phyloP scores from a whole-genome alignment of 2,797 vertebrate species.

The Prunella strophiata region DNA sequence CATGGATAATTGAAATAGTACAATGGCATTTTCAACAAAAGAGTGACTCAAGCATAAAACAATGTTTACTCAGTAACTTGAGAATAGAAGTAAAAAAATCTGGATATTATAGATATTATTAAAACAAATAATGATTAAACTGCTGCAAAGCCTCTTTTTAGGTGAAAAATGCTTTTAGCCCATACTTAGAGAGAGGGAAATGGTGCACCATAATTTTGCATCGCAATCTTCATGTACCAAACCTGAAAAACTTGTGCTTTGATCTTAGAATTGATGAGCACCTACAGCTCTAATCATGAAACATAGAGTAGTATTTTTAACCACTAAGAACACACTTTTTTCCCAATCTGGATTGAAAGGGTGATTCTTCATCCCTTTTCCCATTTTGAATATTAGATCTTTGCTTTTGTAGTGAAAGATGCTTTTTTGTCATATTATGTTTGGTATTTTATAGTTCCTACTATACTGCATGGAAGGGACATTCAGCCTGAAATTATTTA shows the following conservation, averaged over 20 bases:
- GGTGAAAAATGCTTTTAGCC: neutral
- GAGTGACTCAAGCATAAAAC: neutral
- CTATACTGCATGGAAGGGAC: neutral
- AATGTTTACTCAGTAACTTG: neutral
- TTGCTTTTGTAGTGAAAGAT: neutral
- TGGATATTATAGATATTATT: neutral
- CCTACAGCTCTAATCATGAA: neutral
- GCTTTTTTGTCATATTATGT: neutral
- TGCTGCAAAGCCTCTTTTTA: neutral
- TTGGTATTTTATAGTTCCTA: neutral
- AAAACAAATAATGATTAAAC: neutral
- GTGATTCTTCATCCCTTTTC: neutral
- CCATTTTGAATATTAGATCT: neutral
- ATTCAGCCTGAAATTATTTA: constrained; percentile 19
- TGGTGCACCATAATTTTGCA: neutral
- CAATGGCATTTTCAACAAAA: neutral
- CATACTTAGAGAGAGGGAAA: neutral
- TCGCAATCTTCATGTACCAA: neutral
- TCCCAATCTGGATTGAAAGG: neutral
- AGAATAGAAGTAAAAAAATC: neutral
- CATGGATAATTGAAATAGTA: neutral
- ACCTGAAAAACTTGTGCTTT: neutral
- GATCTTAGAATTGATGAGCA: neutral
- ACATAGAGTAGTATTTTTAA: neutral
- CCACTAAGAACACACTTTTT: neutral